Evolutionary conservation across 2,888 invertebrate genomes (phyloP).

Genomic region (Ochlodes sylvanus): DNA sequence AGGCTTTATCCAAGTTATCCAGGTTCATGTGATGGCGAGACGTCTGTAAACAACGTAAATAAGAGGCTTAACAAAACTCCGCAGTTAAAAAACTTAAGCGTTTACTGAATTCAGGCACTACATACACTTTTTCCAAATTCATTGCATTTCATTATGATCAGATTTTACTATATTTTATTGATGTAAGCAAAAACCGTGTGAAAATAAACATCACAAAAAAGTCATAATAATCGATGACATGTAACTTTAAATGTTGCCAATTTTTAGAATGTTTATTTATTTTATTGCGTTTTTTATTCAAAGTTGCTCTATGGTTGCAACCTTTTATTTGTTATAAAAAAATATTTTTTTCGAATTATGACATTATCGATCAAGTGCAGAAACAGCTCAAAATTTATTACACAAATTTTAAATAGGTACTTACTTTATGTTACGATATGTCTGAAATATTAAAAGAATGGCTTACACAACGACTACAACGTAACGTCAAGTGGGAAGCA

Average conservation of each 20-base stretch:
- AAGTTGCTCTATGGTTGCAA: no score
- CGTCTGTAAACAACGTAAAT: constrained; percentile 72
- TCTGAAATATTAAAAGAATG: constrained; percentile 86
- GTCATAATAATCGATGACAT: constrained; percentile 65
- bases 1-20: constrained; percentile 84
- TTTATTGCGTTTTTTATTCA: not conserved
- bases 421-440: constrained; percentile 66
- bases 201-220: constrained; percentile 84
- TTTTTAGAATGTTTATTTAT: not conserved
- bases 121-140: constrained; percentile 69
- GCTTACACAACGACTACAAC: constrained; percentile 83
- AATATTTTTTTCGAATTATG: not conserved
- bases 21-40: constrained; percentile 76
- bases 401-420: not conserved
- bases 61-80: constrained; percentile 33
- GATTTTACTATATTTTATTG: constrained; percentile 56
- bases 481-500: constrained; percentile 81
- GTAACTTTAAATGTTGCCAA: constrained; percentile 36
- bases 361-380: not conserved
- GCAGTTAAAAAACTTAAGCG: not conserved
- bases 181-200: constrained; percentile 65
- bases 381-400: not conserved
- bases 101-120: constrained; percentile 40
- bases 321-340: no score
- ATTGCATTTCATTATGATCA: constrained; percentile 75